Base-by-base conservation (phyloP, 2,888 invertebrate genomes). In the Drosophila kanekoi region DNA sequence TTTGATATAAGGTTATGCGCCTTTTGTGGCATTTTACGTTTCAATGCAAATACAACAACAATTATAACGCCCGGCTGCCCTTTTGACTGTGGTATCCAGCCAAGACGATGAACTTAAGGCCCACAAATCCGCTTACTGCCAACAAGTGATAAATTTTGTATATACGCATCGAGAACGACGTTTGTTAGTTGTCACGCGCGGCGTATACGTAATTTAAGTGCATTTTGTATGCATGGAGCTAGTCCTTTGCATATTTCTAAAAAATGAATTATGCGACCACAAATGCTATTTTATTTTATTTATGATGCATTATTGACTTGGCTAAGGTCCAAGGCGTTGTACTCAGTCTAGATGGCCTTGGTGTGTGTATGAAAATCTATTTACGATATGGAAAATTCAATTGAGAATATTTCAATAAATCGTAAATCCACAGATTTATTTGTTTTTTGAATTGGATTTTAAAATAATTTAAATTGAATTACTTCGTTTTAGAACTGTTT, bases 171-270 rank as follows among this genome's bases (percentile, higher is more conserved):
- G 32, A 9, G n/a, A 13, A 13, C 5, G 37, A 56, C 32, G 51
- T 61, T 60, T 41, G 53, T n/a, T 37, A 11, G 32, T 28, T 37
- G 73, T 14, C n/a, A 33, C 37, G 68, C 52, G 41, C 47, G 37
- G 43, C 69, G 72, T 71, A 71, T 75, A 51, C 61, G 61, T 65
- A 80, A 76, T 80, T 77, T 57, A 68, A 67, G 38, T 64, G 54
- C 58, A 67, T 62, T 65, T 41, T 54, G 41, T 49, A 35, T 69
- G 64, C 43, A 49, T 32, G 14, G 43, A 53, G 60, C 23, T 18
- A 16, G 52, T 33, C 32, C 38, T 37, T 14, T 44, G 57, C 52
- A 57, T 51, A 56, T 43, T 62, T 63, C 51, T 52, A 37, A 40
- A 45, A 20, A 49, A 37, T 56, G 60, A 75, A 51, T 67, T 60